phyloP scores from a whole-genome alignment of 2,113 vertebrate species.

The Chloropsis cyanopogon region DNA sequence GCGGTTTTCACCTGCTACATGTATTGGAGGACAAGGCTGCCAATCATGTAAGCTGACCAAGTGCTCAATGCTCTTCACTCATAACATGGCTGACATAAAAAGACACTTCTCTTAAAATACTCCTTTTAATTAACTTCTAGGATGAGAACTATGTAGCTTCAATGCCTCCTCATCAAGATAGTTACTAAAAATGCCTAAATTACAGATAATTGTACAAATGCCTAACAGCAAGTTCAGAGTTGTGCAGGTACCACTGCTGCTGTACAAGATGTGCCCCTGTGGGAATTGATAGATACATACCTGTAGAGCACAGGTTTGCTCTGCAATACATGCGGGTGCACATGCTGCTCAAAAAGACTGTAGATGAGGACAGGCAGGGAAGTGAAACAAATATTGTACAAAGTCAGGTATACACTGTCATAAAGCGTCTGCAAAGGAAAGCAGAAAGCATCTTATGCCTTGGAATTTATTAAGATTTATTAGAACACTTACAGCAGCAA shows the following conservation, averaged over 20 bases:
- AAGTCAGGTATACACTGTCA: constrained; percentile 97
- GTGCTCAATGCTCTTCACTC: background rate
- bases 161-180: background rate
- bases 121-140: background rate
- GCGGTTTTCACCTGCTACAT: background rate
- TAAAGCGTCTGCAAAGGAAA: constrained; percentile 89
- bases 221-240: background rate
- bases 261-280: background rate
- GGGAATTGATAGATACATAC: constrained; percentile 43
- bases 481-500: background rate
- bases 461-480: background rate
- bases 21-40: background rate
- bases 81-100: background rate
- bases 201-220: background rate
- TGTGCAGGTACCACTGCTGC: background rate
- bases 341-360: constrained; percentile 97
- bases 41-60: background rate
- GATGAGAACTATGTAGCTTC: background rate
- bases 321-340: constrained; percentile 91
- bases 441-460: constrained; percentile 4
- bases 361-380: constrained; percentile 97
- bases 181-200: background rate
- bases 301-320: constrained; percentile 92
- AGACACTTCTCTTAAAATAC: background rate
- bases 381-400: constrained; percentile 99